A percentile compares a stretch with the other conserved stretches of the same genome.
These are phyloP conservation scores for Dolichoris vasculosae DNA, from an alignment of 1,140 invertebrate species.

Conservation along the genomic window DNA sequence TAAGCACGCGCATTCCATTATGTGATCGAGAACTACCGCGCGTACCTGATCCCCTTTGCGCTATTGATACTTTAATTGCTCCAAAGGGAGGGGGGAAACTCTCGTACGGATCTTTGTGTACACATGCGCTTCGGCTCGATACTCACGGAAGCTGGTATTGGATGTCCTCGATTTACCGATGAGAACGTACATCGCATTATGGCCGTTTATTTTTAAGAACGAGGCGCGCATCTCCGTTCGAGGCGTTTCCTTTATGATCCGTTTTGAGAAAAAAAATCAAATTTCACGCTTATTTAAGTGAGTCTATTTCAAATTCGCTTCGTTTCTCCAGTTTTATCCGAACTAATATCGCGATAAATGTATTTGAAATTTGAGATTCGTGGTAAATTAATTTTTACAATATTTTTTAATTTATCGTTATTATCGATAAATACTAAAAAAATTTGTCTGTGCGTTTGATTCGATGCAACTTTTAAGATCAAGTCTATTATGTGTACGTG, in stretches of 20 bases:
- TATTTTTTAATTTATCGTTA: too few relatives aligned
- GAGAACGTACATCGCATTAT: slow-evolving; percentile 12
- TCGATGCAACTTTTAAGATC: too few relatives aligned
- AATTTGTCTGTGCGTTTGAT: too few relatives aligned
- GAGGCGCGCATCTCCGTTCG: not conserved
- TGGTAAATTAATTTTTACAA: too few relatives aligned
- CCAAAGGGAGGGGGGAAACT: not conserved
- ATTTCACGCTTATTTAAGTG: not conserved
- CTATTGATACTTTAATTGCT: slow-evolving; percentile 41
- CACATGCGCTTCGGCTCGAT: not conserved
- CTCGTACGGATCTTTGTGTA: not conserved
- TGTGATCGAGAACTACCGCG: slow-evolving; percentile 14
- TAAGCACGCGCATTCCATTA: slow-evolving; percentile 15
- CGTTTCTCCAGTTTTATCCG: too few relatives aligned
- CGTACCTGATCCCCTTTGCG: slow-evolving; percentile 11
- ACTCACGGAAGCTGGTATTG: slow-evolving; percentile 18
- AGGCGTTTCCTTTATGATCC: not conserved
- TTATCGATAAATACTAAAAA: too few relatives aligned
- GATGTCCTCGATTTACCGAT: slow-evolving; percentile 15
- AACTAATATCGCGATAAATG: too few relatives aligned
- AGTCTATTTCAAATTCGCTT: too few relatives aligned
- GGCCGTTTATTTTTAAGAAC: not conserved
- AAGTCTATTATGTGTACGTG: too few relatives aligned
- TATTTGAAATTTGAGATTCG: too few relatives aligned
- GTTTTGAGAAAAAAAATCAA: not conserved